A percentile compares a stretch with the other conserved stretches of the same genome.
These are phyloP conservation scores for Torymus auratus DNA, from an alignment of 2,888 invertebrate genomes.

Conservation along the genomic window DNA sequence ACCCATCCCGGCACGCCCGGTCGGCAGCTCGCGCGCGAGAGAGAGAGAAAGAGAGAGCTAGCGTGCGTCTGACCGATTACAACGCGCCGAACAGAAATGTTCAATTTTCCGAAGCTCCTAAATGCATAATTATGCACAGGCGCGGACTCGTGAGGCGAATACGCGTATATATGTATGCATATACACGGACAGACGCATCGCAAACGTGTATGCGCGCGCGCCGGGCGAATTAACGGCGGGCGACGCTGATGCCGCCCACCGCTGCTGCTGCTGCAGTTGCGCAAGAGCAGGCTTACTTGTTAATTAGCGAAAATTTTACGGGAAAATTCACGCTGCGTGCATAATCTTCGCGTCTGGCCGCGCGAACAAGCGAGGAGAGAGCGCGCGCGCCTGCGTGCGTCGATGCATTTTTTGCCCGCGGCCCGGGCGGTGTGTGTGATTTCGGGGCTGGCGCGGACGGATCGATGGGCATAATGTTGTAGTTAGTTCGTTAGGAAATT, in stretches of 20 bases:
- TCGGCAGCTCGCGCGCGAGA: no score
- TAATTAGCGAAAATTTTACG: slow-evolving; percentile 50
- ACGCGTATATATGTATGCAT: no score
- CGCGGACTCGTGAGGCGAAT: no score
- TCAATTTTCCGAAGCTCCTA: slow-evolving; percentile 64
- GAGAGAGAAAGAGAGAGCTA: background rate
- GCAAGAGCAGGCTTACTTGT: slow-evolving; percentile 37
- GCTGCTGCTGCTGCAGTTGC: background rate
- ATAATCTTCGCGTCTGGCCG: slow-evolving; percentile 21
- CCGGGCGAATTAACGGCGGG: slow-evolving; percentile 14
- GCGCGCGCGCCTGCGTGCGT: no score
- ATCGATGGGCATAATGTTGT: no score
- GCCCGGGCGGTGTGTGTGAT: no score
- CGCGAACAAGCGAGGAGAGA: slow-evolving; percentile 9
- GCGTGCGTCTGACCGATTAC: slow-evolving; percentile 61
- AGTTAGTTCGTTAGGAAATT: no score
- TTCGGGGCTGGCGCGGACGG: no score
- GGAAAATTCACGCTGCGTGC: slow-evolving; percentile 17
- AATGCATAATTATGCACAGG: slow-evolving; percentile 52
- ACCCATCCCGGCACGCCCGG: slow-evolving; percentile 29
- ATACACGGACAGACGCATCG: no score
- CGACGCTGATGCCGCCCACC: background rate
- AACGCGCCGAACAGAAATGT: slow-evolving; percentile 63
- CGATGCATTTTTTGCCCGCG: no score
- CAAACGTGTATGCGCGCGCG: background rate